Evolutionary conservation across 2,888 invertebrate species (phyloP).

Genomic region (Drosophila nr. medialis): DNA sequence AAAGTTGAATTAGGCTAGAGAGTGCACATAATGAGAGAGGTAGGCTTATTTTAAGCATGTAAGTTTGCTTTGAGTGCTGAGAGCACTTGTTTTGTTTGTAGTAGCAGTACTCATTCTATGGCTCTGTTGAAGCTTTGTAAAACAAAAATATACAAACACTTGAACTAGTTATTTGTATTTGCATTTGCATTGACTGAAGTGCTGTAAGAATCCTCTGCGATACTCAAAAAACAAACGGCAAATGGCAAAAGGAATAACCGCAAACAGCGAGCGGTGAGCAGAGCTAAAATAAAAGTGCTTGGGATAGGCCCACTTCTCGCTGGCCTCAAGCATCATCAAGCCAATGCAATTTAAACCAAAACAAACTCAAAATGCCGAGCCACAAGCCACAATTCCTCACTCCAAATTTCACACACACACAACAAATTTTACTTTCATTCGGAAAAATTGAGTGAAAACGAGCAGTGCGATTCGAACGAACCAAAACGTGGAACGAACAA

Average conservation of each 20-base stretch:
- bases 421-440: slow-evolving; percentile 76
- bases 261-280: slow-evolving; percentile 7
- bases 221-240: slow-evolving; percentile 38
- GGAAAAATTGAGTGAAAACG: slow-evolving; percentile 76
- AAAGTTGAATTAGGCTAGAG: background rate
- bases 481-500: slow-evolving; percentile 29
- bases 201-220: slow-evolving; percentile 43
- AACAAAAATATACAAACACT: slow-evolving; percentile 39
- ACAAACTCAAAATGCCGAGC: slow-evolving; percentile 77
- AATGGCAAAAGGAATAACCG: slow-evolving; percentile 7
- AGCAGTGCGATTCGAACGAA: slow-evolving; percentile 16
- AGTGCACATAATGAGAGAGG: background rate
- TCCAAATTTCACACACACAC: slow-evolving; percentile 7
- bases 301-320: slow-evolving; percentile 77
- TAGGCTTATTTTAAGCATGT: slow-evolving; percentile 10
- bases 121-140: slow-evolving; percentile 20
- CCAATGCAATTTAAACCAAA: slow-evolving; percentile 79
- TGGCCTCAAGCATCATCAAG: slow-evolving; percentile 66
- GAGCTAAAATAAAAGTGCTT: slow-evolving; percentile 67
- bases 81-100: slow-evolving; percentile 14
- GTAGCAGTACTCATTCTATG: background rate
- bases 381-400: slow-evolving; percentile 21
- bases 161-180: slow-evolving; percentile 62
- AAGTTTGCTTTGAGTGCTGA: background rate
- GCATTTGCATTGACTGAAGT: slow-evolving; percentile 53